Evolutionary conservation across 64 coral and sea anemone species (phyloP).

Genomic region (Montipora efflorescens): DNA sequence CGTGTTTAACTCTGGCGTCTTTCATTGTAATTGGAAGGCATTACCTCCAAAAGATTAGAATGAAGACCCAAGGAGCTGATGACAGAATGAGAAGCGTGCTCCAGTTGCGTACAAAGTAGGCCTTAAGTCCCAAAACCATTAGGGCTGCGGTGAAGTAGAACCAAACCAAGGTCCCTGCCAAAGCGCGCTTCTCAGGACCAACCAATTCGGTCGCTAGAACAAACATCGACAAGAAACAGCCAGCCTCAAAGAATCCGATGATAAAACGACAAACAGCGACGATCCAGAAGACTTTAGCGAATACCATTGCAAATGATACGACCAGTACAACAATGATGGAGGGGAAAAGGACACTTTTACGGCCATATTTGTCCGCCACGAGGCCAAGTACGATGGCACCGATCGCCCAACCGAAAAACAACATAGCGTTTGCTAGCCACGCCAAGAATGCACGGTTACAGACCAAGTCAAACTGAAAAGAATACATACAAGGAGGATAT

Average conservation of each 20-base stretch:
- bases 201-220: conserved; percentile 86
- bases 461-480: conserved; percentile 91
- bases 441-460: conserved; percentile 71
- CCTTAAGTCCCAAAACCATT: conserved; percentile 84
- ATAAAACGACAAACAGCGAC: conserved; percentile 71
- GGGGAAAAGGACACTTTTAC: conserved; percentile 89
- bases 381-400: conserved; percentile 80
- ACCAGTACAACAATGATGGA: conserved; percentile 64
- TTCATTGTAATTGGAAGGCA: background rate
- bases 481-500: background rate
- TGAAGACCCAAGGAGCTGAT: conserved; percentile 86
- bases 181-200: conserved; percentile 81
- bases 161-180: conserved; percentile 81
- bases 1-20: too few relatives aligned
- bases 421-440: conserved; percentile 88
- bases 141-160: conserved; percentile 84
- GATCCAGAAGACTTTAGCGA: conserved; percentile 76
- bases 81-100: conserved; percentile 78
- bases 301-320: conserved; percentile 80
- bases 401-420: conserved; percentile 89
- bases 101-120: conserved; percentile 88
- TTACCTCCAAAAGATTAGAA: conserved; percentile 91
- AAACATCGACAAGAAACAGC: conserved; percentile 75
- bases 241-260: conserved; percentile 85
- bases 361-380: conserved; percentile 85